Evolutionary conservation across 2,113 vertebrate species (phyloP), one percentile per base, ranked within the genome.

Genomic region (Silurus asotus): DNA sequence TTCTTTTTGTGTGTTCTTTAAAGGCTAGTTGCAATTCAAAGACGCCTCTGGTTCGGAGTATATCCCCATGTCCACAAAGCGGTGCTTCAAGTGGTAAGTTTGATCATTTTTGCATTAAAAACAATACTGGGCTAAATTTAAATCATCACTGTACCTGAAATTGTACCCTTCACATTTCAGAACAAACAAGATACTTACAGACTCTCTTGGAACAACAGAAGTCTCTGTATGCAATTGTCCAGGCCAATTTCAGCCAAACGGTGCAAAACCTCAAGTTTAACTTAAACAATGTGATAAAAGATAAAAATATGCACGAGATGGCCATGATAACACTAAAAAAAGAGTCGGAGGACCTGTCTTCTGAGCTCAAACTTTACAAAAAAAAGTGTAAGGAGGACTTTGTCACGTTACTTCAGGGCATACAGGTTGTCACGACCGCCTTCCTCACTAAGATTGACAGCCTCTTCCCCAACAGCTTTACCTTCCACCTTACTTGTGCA

Each of bases 341-440:
- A 28, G 91, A 94, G 5, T 94, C 92, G 86, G 37, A 15, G 14
- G 81, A 93, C 56, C 69, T 93, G 80, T 88, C 86, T n/a, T 90
- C 94, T 48, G 90, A 94, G 87, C 90, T 93, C 19, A 45, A 45
- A 45, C 23, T 75, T 19, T 95, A 93, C 89, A 93, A 87, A 83
- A 92, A 91, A 84, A 95, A 94, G 86, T 96, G 95, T 88, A 95
- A 95, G 83, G 93, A 95, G 61, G 94, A 95, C 84, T 95, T 95
- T 81, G 85, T 89, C n/a, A 48, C 89, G 0, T 92, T 94, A 61
- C 86, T 96, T 88, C 84, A 92, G 8, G 95, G 95, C 8, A 95
- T 96, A 90, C 87, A 92, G 62, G 69, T 23, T 0, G 94, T 95
- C 85, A 95, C 94, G 10, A 87, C 59, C 3, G 81, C 85, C 14